These are phyloP conservation scores for Nomada flava DNA, from an alignment of 2,888 invertebrate species.

Conservation along the genomic window DNA sequence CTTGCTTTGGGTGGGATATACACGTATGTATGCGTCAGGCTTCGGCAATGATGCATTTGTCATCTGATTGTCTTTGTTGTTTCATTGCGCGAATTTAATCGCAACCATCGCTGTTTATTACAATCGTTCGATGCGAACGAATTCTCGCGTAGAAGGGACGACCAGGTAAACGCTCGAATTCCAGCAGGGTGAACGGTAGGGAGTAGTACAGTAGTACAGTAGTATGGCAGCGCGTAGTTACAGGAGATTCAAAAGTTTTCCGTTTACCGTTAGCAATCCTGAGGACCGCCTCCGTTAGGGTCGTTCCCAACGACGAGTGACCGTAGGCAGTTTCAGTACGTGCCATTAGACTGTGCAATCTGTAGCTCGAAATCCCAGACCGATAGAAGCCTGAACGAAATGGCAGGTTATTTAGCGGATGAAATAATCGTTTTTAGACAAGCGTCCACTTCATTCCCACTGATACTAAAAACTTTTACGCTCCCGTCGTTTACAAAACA, in stretches of 20 bases:
- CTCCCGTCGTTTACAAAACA: not conserved
- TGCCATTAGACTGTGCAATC: constrained; percentile 59
- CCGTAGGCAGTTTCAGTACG: constrained; percentile 61
- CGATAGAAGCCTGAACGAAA: constrained; percentile 43
- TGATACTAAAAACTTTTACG: constrained; percentile 23
- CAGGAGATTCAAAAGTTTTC: constrained; percentile 60
- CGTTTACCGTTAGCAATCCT: constrained; percentile 67
- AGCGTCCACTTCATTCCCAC: constrained; percentile 12
- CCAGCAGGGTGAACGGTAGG: not conserved
- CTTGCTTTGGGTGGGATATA: too few species aligned
- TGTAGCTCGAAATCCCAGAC: constrained; percentile 38
- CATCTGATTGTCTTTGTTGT: constrained; percentile 6
- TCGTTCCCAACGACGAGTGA: constrained; percentile 58
- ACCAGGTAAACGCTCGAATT: constrained; percentile 18
- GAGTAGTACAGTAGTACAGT: not conserved
- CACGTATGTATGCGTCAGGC: not conserved
- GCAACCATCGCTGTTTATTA: not conserved
- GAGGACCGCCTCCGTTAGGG: constrained; percentile 59
- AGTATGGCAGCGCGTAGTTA: constrained; percentile 7
- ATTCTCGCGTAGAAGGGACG: constrained; percentile 12
- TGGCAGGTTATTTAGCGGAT: constrained; percentile 40
- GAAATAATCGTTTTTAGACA: constrained; percentile 38
- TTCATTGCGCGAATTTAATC: constrained; percentile 33
- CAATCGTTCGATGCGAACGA: not conserved
- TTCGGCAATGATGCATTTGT: constrained; percentile 14